Base-by-base conservation (phyloP, 2,113 vertebrate species). In the Mirza zaza region DNA sequence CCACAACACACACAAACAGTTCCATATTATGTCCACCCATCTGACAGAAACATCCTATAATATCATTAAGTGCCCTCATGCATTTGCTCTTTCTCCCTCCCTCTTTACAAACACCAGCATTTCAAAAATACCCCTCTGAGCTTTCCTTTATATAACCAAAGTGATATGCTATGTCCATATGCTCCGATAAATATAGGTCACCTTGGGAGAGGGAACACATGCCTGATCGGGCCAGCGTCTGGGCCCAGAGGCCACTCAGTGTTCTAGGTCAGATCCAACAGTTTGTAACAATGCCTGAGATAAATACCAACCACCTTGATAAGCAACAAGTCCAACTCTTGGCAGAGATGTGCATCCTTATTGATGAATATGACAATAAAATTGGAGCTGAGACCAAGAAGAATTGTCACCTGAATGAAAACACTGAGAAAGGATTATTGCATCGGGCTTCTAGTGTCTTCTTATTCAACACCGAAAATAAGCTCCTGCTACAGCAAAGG, bases 371-470 rank as follows among this genome's bases (percentile, higher is more conserved):
- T 14, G 99, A 99, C 97, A 97, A 96, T 1, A 99, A 96, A 96
- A 98, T 99, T 3, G 99, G 99, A 75, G 99, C 99, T 0, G 99
- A 99, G n/a, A 99, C 99, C 27, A 99, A 99, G 98, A 99, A 99
- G 87, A 99, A 99, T 98, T 99, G 99, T 90, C 99, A 99, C 84
- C 98, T 99, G 45, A 99, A 99, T 94, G 98, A 99, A 63, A 99
- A 99, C 97, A 99, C 99, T 27, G 98, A 99, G 79, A 99, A 99
- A 99, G 99, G 99, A 48, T 48, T 99, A 91, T 34, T 89, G 48
- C 48, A 99, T 98, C 98, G 99, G 98, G 99, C 99, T 7, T 99
- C 99, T 98, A 99, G 99, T 45, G 99, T 99, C 90, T 99, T 99
- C 98, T 98, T 99, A 87, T 99, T 99, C 98, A 99, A 99, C 97